A percentile compares a stretch with the other conserved stretches of the same genome.
Evolutionary conservation across 2,888 invertebrate species (phyloP).

Genomic region (Philopedon plagiatum): DNA sequence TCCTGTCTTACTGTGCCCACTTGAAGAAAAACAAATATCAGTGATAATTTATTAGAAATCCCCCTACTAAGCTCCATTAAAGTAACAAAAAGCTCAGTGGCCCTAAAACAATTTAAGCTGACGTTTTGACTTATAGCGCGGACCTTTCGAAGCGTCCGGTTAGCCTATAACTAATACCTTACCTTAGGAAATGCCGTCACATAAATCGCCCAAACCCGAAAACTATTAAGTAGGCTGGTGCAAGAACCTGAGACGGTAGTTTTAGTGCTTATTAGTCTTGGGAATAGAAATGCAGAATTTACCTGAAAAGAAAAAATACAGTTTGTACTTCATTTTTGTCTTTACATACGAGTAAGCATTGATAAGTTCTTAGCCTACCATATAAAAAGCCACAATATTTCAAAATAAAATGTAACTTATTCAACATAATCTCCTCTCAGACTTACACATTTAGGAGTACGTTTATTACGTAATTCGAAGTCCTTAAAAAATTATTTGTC

Average conservation of each 20-base stretch:
- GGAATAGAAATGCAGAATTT: background rate
- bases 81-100: constrained; percentile 16
- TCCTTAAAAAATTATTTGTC: too few relatives aligned
- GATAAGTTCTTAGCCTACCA: too few relatives aligned
- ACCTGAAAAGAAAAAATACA: constrained; percentile 11
- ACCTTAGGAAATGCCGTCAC: constrained; percentile 19
- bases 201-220: constrained; percentile 9
- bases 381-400: too few relatives aligned
- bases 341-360: too few relatives aligned
- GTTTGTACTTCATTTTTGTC: too few relatives aligned
- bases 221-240: constrained; percentile 4
- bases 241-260: background rate
- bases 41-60: constrained; percentile 10
- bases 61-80: constrained; percentile 12
- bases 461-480: too few relatives aligned
- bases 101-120: constrained; percentile 13
- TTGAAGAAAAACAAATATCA: constrained; percentile 9
- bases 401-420: too few relatives aligned
- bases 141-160: constrained; percentile 17
- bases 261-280: background rate
- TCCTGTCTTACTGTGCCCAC: too few relatives aligned
- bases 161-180: constrained; percentile 22
- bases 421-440: too few relatives aligned
- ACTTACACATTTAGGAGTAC: too few relatives aligned
- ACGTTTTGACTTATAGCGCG: constrained; percentile 18